phyloP scores from a whole-genome alignment of 2,797 vertebrate species.

The Pipistrellus pygmaeus region DNA sequence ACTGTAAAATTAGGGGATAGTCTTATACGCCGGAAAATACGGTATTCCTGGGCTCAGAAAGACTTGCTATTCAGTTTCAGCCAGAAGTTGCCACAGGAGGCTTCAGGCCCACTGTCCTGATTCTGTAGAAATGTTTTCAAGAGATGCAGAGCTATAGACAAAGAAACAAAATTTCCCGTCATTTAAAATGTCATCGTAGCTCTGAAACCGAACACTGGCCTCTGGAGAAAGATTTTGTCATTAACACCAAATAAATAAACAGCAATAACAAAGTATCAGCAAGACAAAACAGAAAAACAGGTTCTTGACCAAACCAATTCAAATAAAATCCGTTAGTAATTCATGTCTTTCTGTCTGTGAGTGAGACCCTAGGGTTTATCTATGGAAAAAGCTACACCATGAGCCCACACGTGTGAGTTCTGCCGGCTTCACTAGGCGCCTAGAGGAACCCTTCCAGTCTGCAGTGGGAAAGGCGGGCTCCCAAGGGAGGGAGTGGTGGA shows the following conservation, averaged over 20 bases:
- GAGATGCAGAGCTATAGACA: not conserved
- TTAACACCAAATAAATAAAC: not conserved
- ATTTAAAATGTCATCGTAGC: not conserved
- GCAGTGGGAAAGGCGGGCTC: not conserved
- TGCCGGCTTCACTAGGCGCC: not conserved
- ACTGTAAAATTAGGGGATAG: too few species aligned
- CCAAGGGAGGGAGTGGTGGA: not conserved
- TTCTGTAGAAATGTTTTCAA: not conserved
- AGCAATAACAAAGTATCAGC: not conserved
- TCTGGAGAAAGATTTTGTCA: not conserved
- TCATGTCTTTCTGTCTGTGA: not conserved
- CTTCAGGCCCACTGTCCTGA: not conserved
- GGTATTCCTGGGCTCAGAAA: not conserved
- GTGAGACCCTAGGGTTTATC: not conserved
- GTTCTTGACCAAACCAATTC: not conserved
- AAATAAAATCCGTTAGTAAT: not conserved
- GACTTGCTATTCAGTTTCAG: not conserved
- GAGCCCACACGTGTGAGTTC: not conserved
- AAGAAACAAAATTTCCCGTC: not conserved
- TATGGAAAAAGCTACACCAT: not conserved
- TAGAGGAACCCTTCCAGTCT: not conserved
- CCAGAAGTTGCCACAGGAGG: not conserved
- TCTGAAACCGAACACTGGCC: not conserved
- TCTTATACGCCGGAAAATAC: too few species aligned
- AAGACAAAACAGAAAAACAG: not conserved